Conservation (phyloP, 2,888 invertebrate species). For the Poecilobothrus nobilitatus region DNA sequence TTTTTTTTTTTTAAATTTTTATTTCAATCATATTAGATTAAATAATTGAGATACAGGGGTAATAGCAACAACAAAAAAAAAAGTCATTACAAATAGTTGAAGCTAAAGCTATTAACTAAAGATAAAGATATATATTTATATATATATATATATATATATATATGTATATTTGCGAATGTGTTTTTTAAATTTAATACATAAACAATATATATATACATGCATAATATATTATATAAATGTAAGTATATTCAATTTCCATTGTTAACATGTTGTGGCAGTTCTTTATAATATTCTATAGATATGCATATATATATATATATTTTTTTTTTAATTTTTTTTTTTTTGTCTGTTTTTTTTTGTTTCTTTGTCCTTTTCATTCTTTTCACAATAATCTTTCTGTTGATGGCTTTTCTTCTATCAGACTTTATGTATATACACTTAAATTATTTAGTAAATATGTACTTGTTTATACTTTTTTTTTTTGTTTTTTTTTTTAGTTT, state of each 20-base stretch:
- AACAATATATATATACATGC: too few relatives aligned
- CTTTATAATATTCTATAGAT: too few relatives aligned
- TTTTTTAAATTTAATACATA: too few relatives aligned
- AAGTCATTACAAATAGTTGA: neutral
- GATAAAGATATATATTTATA: neutral
- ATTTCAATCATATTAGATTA: neutral
- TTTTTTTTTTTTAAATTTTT: neutral
- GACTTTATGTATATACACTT: too few relatives aligned
- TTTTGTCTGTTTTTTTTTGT: neutral
- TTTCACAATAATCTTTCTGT: neutral
- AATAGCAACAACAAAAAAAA: neutral
- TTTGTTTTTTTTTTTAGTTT: too few relatives aligned
- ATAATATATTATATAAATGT: too few relatives aligned
- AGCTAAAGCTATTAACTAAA: neutral
- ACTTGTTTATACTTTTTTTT: too few relatives aligned
- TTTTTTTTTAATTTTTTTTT: neutral
- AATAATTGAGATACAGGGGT: neutral
- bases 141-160: too few relatives aligned
- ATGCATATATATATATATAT: too few relatives aligned
- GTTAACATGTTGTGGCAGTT: neutral
- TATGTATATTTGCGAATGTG: too few relatives aligned
- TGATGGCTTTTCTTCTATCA: neutral
- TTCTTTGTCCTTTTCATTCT: too few relatives aligned
- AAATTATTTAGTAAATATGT: too few relatives aligned
- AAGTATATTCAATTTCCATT: neutral